phyloP scores from a whole-genome alignment of 30 jellyfish, hydroid and myxozoan genomes.

The Haliclystus octoradiatus region DNA sequence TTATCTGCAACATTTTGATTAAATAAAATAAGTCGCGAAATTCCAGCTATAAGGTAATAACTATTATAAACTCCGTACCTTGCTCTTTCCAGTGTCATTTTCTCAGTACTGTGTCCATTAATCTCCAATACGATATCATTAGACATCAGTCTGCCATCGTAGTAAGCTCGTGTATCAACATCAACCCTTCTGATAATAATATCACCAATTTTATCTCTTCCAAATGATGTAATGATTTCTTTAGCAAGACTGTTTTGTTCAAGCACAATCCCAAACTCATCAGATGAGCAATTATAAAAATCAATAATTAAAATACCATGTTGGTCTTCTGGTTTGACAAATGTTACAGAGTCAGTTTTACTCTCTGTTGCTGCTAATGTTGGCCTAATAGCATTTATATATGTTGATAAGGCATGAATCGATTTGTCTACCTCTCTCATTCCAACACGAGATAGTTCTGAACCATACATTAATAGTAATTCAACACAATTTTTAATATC shows the following conservation, averaged over 20 bases:
- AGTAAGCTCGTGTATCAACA: constrained; percentile 67
- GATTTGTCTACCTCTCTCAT: constrained; percentile 45
- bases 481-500: no score
- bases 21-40: no score
- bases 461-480: no score
- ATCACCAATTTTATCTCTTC: constrained; percentile 48
- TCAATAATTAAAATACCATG: constrained; percentile 35
- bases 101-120: constrained; percentile 59
- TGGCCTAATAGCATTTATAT: constrained; percentile 45
- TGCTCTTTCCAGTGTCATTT: constrained; percentile 56
- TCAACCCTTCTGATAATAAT: constrained; percentile 17
- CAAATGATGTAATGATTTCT: constrained; percentile 24
- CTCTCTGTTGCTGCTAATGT: constrained; percentile 33
- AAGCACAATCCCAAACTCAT: constrained; percentile 55
- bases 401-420: constrained; percentile 52
- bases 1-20: no score
- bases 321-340: constrained; percentile 1
- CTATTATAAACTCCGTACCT: constrained; percentile 18
- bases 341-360: constrained; percentile 6
- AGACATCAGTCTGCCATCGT: constrained; percentile 61
- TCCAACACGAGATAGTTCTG: no score
- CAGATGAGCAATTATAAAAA: constrained; percentile 50
- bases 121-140: constrained; percentile 51
- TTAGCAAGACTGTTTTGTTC: constrained; percentile 35
- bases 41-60: background rate